Base-by-base conservation (phyloP, 2,113 vertebrate species). In the Centropus unirufus region DNA sequence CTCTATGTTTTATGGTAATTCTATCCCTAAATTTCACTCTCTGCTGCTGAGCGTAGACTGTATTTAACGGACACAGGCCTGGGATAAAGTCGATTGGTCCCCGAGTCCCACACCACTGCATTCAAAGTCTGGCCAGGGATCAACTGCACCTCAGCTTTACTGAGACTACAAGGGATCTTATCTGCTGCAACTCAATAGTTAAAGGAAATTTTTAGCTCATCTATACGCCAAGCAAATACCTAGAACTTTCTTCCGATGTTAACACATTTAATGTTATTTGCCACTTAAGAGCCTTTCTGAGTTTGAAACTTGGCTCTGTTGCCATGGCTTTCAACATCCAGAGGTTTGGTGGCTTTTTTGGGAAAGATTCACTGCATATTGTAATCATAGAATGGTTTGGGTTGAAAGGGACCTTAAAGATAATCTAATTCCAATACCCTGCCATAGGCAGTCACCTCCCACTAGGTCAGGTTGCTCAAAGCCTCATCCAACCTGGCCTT, bases 301-400 rank as follows among this genome's bases (percentile, higher is more conserved):
- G 8, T 46, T 66, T 54, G 12, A 46, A 66, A 66, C 24, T 1
- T 16, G 14, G 9, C 46, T 87, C 30, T 52, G 16, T 15, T 61
- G 42, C 6, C 27, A 61, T 22, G 47, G 14, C 16, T 79, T 61
- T 67, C 15, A 73, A 51, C 20, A 47, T 4, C 4, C 2, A 24
- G 5, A 49, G 47, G 20, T 49, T 22, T 46, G 2, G 0, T 13
- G 13, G 16, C 69, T 32, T 12, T 57, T 63, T 70, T 2, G 32
- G 58, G 36, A 57, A 81, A 80, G 20, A 55, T 0, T 4, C 2
- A 40, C 0, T 2, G 19, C 19, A 3, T 7, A 8, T 6, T 55
- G 21, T 21, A 49, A 49, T 49, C 47, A 49, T 23, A 49, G 47
- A 49, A 49, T 49, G 47, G 47, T 49, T 23, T 49, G 47, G 47